Conservation (phyloP, 2,888 invertebrate species). For the Eretmocerus hayati region DNA sequence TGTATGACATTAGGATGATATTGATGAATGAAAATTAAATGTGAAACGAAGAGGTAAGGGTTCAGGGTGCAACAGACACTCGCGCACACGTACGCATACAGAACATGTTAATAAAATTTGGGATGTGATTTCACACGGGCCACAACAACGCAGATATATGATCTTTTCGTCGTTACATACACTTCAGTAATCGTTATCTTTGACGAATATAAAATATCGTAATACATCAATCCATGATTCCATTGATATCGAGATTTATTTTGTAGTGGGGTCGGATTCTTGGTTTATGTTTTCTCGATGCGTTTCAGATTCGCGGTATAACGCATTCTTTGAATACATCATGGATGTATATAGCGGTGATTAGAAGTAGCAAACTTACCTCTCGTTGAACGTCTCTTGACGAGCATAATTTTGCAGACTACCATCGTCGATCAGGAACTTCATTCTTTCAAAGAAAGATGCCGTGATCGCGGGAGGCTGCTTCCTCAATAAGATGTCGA, state of each 20-base stretch:
- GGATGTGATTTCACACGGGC: conserved; percentile 65
- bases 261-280: no score
- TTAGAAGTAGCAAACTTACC: conserved; percentile 58
- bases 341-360: neutral
- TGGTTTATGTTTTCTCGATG: neutral
- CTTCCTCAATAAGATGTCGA: conserved; percentile 88
- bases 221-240: no score
- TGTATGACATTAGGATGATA: conserved; percentile 29
- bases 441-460: conserved; percentile 97
- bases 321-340: neutral
- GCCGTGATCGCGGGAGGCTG: conserved; percentile 96
- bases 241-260: no score
- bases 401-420: conserved; percentile 97
- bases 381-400: conserved; percentile 93
- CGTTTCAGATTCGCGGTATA: neutral
- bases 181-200: conserved; percentile 5
- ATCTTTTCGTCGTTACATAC: conserved; percentile 13
- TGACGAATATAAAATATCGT: no score
- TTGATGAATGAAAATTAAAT: conserved; percentile 26
- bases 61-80: conserved; percentile 43
- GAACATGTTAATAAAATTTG: conserved; percentile 45
- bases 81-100: conserved; percentile 46
- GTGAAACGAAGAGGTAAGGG: conserved; percentile 26
- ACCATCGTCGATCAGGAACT: conserved; percentile 96
- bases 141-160: conserved; percentile 65